These are phyloP conservation scores for Halocaridina rubra DNA, from an alignment of 2,888 invertebrate species.

Conservation along the genomic window DNA sequence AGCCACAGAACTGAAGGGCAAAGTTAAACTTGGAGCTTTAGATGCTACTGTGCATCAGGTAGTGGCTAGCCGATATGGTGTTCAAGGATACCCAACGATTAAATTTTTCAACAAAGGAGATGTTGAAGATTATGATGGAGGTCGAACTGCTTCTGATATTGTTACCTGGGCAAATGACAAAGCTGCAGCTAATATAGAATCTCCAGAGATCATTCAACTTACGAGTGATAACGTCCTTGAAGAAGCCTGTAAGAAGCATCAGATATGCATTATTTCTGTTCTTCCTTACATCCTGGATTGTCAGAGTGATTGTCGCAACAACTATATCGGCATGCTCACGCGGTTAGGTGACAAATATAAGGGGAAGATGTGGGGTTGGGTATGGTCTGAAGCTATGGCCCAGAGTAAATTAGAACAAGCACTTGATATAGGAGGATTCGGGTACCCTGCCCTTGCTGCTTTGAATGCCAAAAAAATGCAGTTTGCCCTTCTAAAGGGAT, in stretches of 20 bases:
- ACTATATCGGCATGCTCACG: conserved; percentile 81
- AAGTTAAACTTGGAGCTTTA: conserved; percentile 91
- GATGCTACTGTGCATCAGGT: conserved; percentile 92
- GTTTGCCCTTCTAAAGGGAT: conserved; percentile 90
- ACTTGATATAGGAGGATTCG: conserved; percentile 96
- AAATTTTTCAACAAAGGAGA: conserved; percentile 73
- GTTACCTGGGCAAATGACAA: conserved; percentile 90
- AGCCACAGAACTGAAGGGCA: conserved; percentile 93
- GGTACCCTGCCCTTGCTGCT: conserved; percentile 98
- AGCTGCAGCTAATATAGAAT: conserved; percentile 85
- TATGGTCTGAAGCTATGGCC: conserved; percentile 93
- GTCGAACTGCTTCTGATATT: conserved; percentile 89
- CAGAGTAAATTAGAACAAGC: conserved; percentile 87
- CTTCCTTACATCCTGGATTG: conserved; percentile 97
- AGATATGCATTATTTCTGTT: conserved; percentile 90
- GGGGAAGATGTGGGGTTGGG: conserved; percentile 85
- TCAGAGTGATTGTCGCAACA: conserved; percentile 89
- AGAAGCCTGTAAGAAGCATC: conserved; percentile 84
- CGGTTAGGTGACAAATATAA: conserved; percentile 90
- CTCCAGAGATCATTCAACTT: conserved; percentile 85
- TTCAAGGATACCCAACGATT: conserved; percentile 96
- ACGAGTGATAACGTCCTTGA: conserved; percentile 74
- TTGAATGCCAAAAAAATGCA: conserved; percentile 97
- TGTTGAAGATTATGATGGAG: conserved; percentile 89
- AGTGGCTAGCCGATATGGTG: conserved; percentile 85